Percentiles rank a stretch among this genome's conserved stretches.
These are phyloP conservation scores for Sitta europaea DNA, from an alignment of 2,113 vertebrate species.

Conservation along the genomic window DNA sequence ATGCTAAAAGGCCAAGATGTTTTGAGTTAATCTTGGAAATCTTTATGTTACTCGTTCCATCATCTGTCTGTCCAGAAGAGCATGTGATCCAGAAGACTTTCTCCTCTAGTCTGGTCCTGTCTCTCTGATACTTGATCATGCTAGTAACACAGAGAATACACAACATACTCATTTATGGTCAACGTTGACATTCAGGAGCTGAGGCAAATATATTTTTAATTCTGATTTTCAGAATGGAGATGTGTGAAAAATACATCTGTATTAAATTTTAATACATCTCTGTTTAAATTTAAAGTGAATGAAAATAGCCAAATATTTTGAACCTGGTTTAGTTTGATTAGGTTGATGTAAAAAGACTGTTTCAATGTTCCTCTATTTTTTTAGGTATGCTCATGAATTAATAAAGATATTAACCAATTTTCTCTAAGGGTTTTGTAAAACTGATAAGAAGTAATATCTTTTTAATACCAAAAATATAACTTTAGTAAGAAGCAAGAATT, in stretches of 20 bases:
- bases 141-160: not conserved
- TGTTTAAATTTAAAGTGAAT: not conserved
- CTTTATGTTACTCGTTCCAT: not conserved
- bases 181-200: not conserved
- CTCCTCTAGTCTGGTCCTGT: not conserved
- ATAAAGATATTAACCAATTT: not conserved
- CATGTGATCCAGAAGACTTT: not conserved
- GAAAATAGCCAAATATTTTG: not conserved
- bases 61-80: not conserved
- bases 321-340: not conserved
- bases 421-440: not conserved
- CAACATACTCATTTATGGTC: not conserved
- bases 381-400: not conserved
- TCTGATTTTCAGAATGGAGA: not conserved
- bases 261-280: too few species aligned
- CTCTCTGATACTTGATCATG: not conserved
- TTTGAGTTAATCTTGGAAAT: slow-evolving; percentile 8
- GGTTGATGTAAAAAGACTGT: not conserved
- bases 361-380: not conserved
- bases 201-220: not conserved
- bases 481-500: not conserved
- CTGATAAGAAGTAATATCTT: not conserved
- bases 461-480: not conserved
- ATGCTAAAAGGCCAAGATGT: not conserved
- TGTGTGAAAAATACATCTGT: too few species aligned